Conservation (phyloP, 2,797 vertebrate species). For the Perodicticus potto region DNA sequence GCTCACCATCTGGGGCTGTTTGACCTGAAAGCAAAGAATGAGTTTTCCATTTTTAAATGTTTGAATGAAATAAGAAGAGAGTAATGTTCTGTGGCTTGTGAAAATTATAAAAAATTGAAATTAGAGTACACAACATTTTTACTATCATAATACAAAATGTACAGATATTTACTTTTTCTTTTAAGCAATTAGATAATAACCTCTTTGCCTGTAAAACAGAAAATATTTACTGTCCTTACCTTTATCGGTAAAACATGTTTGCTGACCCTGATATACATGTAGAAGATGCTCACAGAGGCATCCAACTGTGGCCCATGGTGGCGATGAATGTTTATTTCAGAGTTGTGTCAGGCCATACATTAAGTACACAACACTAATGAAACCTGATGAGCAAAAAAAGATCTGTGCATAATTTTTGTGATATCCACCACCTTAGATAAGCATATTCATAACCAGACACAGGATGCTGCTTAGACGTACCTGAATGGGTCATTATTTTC, state of each 20-base stretch:
- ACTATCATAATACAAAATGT: not conserved
- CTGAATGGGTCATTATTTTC: not conserved
- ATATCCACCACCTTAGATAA: too few species aligned
- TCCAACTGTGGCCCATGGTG: too few species aligned
- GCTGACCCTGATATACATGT: not conserved
- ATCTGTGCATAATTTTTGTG: too few species aligned
- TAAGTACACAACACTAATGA: too few species aligned
- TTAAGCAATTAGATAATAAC: not conserved
- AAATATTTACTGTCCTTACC: not conserved
- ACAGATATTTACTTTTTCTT: not conserved
- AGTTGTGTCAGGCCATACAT: too few species aligned
- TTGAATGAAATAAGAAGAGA: not conserved
- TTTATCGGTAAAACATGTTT: not conserved
- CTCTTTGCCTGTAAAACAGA: not conserved
- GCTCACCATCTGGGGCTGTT: not conserved
- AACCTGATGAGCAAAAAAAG: too few species aligned
- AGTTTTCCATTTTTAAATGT: not conserved
- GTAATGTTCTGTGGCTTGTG: not conserved
- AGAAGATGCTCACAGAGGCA: not conserved
- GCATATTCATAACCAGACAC: too few species aligned
- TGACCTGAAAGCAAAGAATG: not conserved
- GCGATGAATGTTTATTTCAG: too few species aligned
- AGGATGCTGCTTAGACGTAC: too few species aligned
- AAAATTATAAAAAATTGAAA: not conserved
- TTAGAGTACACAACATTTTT: not conserved